Base-by-base conservation (phyloP, 2,888 invertebrate species). In the Emmelina monodactyla region DNA sequence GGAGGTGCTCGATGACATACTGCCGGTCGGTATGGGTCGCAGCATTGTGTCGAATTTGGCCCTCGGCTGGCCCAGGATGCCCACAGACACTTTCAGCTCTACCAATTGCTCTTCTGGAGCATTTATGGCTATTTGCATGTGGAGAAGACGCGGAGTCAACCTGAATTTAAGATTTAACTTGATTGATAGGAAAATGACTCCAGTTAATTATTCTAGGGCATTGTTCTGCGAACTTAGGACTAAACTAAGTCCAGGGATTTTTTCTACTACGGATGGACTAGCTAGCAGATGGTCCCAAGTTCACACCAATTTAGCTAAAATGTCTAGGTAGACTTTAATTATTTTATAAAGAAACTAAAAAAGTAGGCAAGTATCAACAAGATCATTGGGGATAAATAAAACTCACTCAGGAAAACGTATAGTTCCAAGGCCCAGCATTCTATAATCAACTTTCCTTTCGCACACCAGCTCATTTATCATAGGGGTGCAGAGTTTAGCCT, bases 41-140 rank as follows among this genome's bases (percentile, higher is more conserved):
- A 88, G 57, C 76, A 85, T 82, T 1, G 83, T 68, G 50, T 87
- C 86, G 44, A 85, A 85, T 31, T 65, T 51, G 6, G 67, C 53
- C 14, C 85, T 70, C 1, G 75, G 64, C 46, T 83, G 57, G 2
- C 88, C 88, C 32, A 88, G 58, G 35, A 88, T 82, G 1, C 88
- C 88, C 3, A 86, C 54, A 34, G 75, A 68, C 11, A 86, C 63
- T 2, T 72, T 65, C 11, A 66, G 41, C 13, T 68, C 50, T 2
- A 37, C 10, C 10, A 87, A 50, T 2, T 56, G 44, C 41, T 85
- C 84, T 57, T 88, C 87, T 1, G 82, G 67, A 1, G 78, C 80
- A 2, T 82, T 68, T 32, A 84, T 67, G 2, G 83, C 80, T 31
- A 70, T 63, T 58, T 82, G 66, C 50, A 87, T 58, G 47, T 81